Base-by-base conservation (phyloP, 2,113 vertebrate species). In the Pluvialis apricaria region DNA sequence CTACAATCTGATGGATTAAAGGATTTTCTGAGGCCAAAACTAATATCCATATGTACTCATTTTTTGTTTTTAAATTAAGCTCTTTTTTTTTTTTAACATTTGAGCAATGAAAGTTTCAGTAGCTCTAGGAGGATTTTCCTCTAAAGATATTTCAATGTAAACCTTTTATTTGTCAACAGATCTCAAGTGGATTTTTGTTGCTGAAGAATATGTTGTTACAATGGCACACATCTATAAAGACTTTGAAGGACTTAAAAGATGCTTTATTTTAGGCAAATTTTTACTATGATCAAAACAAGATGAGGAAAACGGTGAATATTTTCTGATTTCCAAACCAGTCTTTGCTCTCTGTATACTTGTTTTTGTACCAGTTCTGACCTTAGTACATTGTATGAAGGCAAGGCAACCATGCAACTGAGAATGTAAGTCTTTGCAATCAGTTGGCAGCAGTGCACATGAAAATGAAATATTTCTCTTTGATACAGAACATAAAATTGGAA, bases 11-110 rank as follows among this genome's bases (percentile, higher is more conserved):
- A 98, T 98, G 97, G 91, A 94, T 98, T 96, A 97, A 98, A 98
- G 98, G 98, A 98, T 98, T 98, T 98, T 97, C 98, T 98, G 98
- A 98, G 98, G 98, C 98, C 98, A 98, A 82, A 95, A 64, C 25
- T 60, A 52, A 79, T 68, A 91, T 13, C 42, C 11, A 21, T 89
- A 72, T 75, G 80, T 88, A 70, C 6, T 61, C 9, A 15, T 29
- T 75, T 6, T 29, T 75, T 92, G 34, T 49, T 72, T 86, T 64
- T 84, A 85, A 55, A 51, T 31, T 42, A 38, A 57, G 28, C 5
- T 69, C 9, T 70, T 28, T 10, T 70, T 28, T 68, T 18, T 81
- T 71, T 82, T 51, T 36, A 58, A 34, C 19, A 42, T 64, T 64
- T 44, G 47, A 81, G 18, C 25, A 64, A 16, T 52, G 70, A 78